Conservation (phyloP, 1,140 invertebrate species). For the Sogatella furcifera region DNA sequence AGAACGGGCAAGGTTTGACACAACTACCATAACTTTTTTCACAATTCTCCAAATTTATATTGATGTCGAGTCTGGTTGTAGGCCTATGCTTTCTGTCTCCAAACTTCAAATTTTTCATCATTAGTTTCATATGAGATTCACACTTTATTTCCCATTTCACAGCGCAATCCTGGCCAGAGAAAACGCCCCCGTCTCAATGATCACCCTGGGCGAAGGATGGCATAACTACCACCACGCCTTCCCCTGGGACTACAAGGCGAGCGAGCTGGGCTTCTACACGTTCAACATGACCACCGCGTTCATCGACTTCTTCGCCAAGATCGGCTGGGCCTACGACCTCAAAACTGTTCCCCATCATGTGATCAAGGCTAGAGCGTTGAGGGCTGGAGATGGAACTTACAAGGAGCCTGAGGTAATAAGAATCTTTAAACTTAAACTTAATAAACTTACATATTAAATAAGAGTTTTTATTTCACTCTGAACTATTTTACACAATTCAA, state of each 20-base stretch:
- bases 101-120: too few species aligned
- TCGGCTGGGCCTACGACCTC: conserved; percentile 51
- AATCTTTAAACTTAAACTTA: too few species aligned
- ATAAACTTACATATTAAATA: too few species aligned
- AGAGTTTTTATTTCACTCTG: too few species aligned
- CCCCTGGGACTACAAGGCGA: conserved; percentile 71
- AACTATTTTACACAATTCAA: too few species aligned
- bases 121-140: not conserved
- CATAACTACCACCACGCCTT: conserved; percentile 92
- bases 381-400: conserved; percentile 50
- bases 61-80: too few species aligned
- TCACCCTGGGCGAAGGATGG: conserved; percentile 74
- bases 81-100: too few species aligned
- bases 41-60: too few species aligned
- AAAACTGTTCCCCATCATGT: conserved; percentile 43
- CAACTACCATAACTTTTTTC: too few species aligned
- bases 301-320: conserved; percentile 40
- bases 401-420: conserved; percentile 10
- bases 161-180: conserved; percentile 63
- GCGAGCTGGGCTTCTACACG: conserved; percentile 46
- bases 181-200: conserved; percentile 53
- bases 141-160: conserved; percentile 10
- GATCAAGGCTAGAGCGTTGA: conserved; percentile 38
- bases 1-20: too few species aligned
- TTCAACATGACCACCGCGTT: conserved; percentile 38